Percentiles rank a stretch among this genome's conserved stretches.
Evolutionary conservation across 92 coral and sea anemone genomes (phyloP).

Genomic region (Ricordea florida): DNA sequence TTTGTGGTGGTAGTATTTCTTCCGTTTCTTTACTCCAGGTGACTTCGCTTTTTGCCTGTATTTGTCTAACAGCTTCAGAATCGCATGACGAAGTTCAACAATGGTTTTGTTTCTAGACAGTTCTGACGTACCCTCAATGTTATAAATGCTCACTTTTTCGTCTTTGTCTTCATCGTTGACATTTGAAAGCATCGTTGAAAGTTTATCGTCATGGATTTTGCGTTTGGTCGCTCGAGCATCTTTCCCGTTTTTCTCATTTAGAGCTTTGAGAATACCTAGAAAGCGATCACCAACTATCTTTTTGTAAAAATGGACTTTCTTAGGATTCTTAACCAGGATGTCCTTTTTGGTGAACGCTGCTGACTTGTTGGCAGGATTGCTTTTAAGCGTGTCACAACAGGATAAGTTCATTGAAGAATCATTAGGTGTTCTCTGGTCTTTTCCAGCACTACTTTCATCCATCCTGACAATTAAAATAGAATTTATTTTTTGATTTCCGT

Average conservation of each 20-base stretch:
- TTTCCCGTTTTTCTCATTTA: not conserved
- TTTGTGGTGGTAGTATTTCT: no score
- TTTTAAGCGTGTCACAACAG: not conserved
- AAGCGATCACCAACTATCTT: slow-evolving; percentile 3
- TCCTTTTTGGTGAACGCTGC: slow-evolving; percentile 8
- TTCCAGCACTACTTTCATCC: no score
- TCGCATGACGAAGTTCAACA: slow-evolving; percentile 14
- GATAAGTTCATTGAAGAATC: not conserved
- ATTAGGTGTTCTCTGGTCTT: not conserved
- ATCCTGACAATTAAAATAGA: no score
- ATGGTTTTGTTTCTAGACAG: slow-evolving; percentile 16
- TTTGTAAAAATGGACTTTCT: not conserved
- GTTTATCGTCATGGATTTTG: not conserved
- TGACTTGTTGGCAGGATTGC: not conserved
- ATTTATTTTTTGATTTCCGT: no score
- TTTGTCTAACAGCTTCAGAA: slow-evolving; percentile 7
- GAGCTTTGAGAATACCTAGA: slow-evolving; percentile 5
- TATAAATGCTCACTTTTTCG: not conserved
- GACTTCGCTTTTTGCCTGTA: not conserved
- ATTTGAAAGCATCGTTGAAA: no score
- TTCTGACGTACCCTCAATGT: not conserved
- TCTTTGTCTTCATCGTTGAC: not conserved
- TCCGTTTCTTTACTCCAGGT: no score
- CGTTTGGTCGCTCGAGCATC: not conserved
- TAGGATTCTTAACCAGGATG: not conserved